A percentile compares a stretch with the other conserved stretches of the same genome.
These are phyloP conservation scores for Eidolon dupreanum DNA, from an alignment of 2,797 vertebrate genomes.

Conservation along the genomic window DNA sequence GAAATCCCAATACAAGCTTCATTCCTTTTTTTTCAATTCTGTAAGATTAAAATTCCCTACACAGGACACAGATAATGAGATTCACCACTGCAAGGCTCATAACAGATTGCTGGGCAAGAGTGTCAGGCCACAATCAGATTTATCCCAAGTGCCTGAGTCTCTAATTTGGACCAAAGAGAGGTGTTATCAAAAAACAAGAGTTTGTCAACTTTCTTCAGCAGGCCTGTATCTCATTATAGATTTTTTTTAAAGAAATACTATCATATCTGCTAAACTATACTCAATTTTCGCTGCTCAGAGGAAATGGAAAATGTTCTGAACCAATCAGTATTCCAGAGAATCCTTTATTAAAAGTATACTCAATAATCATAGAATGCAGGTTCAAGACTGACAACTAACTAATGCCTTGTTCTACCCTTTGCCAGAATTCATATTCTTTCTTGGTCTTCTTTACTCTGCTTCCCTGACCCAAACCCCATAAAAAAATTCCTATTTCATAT, in stretches of 20 bases:
- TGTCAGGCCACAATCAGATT: not conserved
- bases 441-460: not conserved
- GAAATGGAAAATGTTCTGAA: constrained; percentile 15
- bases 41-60: constrained; percentile 1
- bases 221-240: not conserved
- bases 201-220: not conserved
- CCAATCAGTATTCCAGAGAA: not conserved
- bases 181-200: not conserved
- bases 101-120: not conserved
- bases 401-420: not conserved
- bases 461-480: not conserved
- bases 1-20: not conserved
- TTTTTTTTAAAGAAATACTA: not conserved
- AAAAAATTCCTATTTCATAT: constrained; percentile 9
- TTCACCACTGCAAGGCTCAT: not conserved
- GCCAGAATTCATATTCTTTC: not conserved
- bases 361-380: not conserved
- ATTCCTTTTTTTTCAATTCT: not conserved
- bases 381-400: not conserved
- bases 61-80: not conserved
- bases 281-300: not conserved
- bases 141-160: not conserved
- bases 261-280: not conserved
- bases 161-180: constrained; percentile 14
- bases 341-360: not conserved